Evolutionary conservation across 2,113 vertebrate species (phyloP).

Genomic region (Microtus pennsylvanicus): DNA sequence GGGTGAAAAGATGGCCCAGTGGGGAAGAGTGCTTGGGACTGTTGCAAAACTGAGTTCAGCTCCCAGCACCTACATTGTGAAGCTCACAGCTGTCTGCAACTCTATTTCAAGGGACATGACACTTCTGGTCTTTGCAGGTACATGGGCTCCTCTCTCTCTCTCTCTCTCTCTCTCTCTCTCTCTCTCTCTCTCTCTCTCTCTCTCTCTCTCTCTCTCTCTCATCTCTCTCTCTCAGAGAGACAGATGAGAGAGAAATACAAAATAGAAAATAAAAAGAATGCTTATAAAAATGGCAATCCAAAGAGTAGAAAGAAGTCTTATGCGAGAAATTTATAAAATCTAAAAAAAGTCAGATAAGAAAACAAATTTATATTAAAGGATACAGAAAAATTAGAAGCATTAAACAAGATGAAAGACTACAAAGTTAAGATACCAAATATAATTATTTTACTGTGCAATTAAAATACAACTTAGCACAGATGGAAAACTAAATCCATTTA

Average conservation of each 20-base stretch:
- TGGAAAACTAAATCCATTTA: neutral
- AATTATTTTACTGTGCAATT: constrained; percentile 8
- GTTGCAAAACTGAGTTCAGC: no score
- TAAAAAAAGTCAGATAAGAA: neutral
- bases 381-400: neutral
- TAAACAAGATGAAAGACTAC: neutral
- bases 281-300: neutral
- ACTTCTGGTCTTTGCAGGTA: neutral
- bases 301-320: neutral
- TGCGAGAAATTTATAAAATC: neutral
- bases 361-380: neutral
- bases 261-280: neutral
- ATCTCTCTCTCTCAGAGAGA: no score
- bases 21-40: neutral
- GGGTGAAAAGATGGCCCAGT: no score
- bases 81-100: neutral
- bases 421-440: neutral
- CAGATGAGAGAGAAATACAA: neutral
- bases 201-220: no score
- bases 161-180: no score
- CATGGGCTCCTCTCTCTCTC: no score
- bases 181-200: no score
- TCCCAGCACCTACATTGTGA: neutral
- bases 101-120: neutral
- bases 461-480: neutral